Evolutionary conservation across 2,797 vertebrate species (phyloP), one percentile per base, ranked within the genome.

Genomic region (Onychomys arenicola): DNA sequence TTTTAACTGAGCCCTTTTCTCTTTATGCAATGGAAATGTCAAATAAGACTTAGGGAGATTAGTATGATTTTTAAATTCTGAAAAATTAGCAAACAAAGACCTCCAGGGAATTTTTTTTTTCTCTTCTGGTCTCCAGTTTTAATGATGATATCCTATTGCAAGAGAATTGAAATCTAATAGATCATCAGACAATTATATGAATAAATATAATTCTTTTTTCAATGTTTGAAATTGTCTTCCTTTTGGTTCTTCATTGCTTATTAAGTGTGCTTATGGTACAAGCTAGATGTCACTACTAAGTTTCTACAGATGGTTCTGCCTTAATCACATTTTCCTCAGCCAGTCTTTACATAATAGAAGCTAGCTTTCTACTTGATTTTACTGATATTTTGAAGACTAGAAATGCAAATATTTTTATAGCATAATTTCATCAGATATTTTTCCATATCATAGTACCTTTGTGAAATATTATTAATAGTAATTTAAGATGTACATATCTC

Each of bases 201-300:
- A 90, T 90, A 80, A 89, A 97, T 75, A 89, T 85, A 97, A 94
- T 97, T 98, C 96, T 97, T 93, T 98, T 97, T 61, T 93, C 25
- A 84, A 46, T 85, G 59, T 91, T 87, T 98, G 95, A 95, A 94
- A 98, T 95, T 96, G 90, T 96, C 94, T 98, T 96, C 55, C 77
- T 55, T 97, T 97, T 97, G 96, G 87, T 96, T 94, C 93, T 95
- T 95, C 90, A 94, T 97, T 98, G 98, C 93, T 97, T 95, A 94
- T 96, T 95, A 90, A 96, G 63, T 82, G 59, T 84, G 87, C 93
- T 97, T 95, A 93, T 82, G 88, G 57, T 61, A 0, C 69, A 96
- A 97, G 78, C 65, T 92, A 96, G 78, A 93, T 96, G 23, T 96
- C 94, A 96, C 94, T 61, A 89, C 93, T 97, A 96, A 96, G 94